A percentile compares a stretch with the other conserved stretches of the same genome.
phyloP scores from a whole-genome alignment of 2,113 vertebrate species.

The Cottus gobio region DNA sequence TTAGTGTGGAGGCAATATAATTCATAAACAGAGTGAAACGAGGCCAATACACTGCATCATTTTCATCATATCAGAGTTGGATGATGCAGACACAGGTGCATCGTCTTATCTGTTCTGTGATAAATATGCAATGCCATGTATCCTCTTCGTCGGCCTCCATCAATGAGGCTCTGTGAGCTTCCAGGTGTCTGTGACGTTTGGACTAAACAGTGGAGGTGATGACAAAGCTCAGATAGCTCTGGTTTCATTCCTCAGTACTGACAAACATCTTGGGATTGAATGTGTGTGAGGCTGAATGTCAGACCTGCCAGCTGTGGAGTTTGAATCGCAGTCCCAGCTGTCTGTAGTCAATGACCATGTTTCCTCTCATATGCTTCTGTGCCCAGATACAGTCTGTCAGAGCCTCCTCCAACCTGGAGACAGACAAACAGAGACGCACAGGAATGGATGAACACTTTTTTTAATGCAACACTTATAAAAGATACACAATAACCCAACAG shows the following conservation, averaged over 20 bases:
- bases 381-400: slow-evolving; percentile 87
- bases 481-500: not conserved
- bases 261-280: not conserved
- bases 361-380: slow-evolving; percentile 86
- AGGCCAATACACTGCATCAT: too few relatives aligned
- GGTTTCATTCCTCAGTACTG: slow-evolving; percentile 6
- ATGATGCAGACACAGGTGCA: slow-evolving; percentile 19
- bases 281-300: not conserved
- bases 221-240: slow-evolving; percentile 16
- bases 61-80: not conserved
- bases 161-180: slow-evolving; percentile 63
- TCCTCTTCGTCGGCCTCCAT: slow-evolving; percentile 31
- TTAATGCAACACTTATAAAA: not conserved
- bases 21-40: too few relatives aligned
- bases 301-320: slow-evolving; percentile 92
- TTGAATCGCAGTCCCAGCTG: slow-evolving; percentile 90
- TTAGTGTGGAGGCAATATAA: too few relatives aligned
- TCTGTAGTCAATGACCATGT: slow-evolving; percentile 89
- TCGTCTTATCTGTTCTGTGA: slow-evolving; percentile 31
- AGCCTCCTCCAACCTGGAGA: slow-evolving; percentile 86
- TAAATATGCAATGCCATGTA: slow-evolving; percentile 55
- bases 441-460: not conserved
- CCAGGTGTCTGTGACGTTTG: slow-evolving; percentile 46
- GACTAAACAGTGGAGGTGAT: slow-evolving; percentile 33
- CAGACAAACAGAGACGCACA: not conserved